A percentile compares a stretch with the other conserved stretches of the same genome.
These are phyloP conservation scores for Numenius arquata DNA, from an alignment of 2,113 vertebrate genomes.

Conservation along the genomic window DNA sequence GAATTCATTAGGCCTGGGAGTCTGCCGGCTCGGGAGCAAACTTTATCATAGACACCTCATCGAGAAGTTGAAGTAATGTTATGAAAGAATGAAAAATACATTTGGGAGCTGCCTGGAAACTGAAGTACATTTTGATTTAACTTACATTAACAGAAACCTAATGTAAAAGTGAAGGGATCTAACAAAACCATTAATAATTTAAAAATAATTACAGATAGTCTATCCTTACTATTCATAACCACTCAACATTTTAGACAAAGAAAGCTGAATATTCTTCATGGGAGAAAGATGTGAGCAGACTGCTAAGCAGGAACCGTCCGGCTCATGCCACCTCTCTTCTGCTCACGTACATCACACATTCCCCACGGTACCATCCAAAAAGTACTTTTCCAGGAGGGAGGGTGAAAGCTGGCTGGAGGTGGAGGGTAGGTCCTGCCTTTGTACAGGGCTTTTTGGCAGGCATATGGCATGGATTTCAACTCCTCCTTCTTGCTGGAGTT, in stretches of 20 bases:
- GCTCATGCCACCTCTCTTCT: background rate
- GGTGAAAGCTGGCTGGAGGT: background rate
- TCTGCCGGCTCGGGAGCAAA: slow-evolving; percentile 21
- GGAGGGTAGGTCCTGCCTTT: background rate
- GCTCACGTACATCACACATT: accelerated
- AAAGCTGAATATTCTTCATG: slow-evolving; percentile 71
- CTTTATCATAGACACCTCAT: slow-evolving; percentile 56
- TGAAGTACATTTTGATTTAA: slow-evolving; percentile 80
- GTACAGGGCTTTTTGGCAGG: background rate
- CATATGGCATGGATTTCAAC: accelerated
- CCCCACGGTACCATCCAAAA: background rate
- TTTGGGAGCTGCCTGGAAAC: slow-evolving; percentile 72
- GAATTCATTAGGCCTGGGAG: slow-evolving; percentile 26
- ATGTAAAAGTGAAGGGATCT: slow-evolving; percentile 79
- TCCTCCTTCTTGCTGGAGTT: background rate
- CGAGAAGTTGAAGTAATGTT: slow-evolving; percentile 71
- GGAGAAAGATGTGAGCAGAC: slow-evolving; percentile 69
- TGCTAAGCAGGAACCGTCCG: slow-evolving; percentile 56
- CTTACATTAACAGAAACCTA: slow-evolving; percentile 80
- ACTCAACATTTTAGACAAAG: slow-evolving; percentile 82
- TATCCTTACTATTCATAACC: slow-evolving; percentile 80
- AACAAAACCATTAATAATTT: slow-evolving; percentile 84
- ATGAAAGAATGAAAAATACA: slow-evolving; percentile 80
- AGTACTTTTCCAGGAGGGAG: background rate
- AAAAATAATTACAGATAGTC: slow-evolving; percentile 84